A percentile compares a stretch with the other conserved stretches of the same genome.
phyloP scores from a whole-genome alignment of 2,888 invertebrate species.

The Meteorus cinctellus region DNA sequence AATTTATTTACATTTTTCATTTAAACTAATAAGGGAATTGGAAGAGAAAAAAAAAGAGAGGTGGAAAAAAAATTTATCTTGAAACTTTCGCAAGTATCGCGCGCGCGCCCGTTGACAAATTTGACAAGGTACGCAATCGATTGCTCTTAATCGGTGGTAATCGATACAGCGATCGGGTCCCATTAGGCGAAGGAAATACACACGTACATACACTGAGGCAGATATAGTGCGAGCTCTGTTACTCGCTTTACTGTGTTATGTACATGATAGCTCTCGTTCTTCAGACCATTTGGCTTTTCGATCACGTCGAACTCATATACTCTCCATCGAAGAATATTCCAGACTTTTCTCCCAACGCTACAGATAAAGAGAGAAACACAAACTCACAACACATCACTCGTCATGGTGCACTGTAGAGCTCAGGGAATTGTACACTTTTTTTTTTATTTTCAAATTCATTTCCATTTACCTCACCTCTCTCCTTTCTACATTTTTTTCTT shows the following conservation, averaged over 20 bases:
- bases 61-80: slow-evolving; percentile 15
- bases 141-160: slow-evolving; percentile 68
- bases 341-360: slow-evolving; percentile 46
- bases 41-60: background rate
- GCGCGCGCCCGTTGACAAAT: slow-evolving; percentile 71
- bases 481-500: background rate
- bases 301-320: slow-evolving; percentile 67
- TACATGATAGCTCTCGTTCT: slow-evolving; percentile 23
- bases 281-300: slow-evolving; percentile 63
- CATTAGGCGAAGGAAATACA: slow-evolving; percentile 59
- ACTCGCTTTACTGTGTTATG: background rate
- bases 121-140: slow-evolving; percentile 70
- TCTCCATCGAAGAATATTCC: slow-evolving; percentile 58
- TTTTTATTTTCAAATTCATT: slow-evolving; percentile 14
- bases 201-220: slow-evolving; percentile 50
- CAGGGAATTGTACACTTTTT: slow-evolving; percentile 23
- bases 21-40: slow-evolving; percentile 22
- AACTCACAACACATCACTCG: slow-evolving; percentile 36
- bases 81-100: slow-evolving; percentile 48
- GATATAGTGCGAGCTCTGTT: background rate
- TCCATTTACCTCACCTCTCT: background rate
- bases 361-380: background rate
- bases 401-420: slow-evolving; percentile 19
- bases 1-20: slow-evolving; percentile 4
- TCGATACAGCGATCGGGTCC: slow-evolving; percentile 70